These are phyloP conservation scores for Parochlus steinenii DNA, from an alignment of 2,888 invertebrate species.

Conservation along the genomic window DNA sequence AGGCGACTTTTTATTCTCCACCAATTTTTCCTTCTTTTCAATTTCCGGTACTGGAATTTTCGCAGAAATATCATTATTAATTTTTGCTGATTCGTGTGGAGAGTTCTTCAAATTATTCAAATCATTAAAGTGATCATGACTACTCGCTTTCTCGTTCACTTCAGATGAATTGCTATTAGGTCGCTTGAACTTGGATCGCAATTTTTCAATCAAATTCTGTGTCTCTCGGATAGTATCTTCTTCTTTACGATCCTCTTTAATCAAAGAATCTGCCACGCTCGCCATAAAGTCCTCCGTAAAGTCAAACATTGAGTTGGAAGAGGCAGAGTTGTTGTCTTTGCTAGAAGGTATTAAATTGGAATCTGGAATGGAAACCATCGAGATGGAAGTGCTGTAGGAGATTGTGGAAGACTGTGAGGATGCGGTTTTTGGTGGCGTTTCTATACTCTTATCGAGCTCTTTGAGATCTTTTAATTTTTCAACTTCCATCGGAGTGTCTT, in stretches of 20 bases:
- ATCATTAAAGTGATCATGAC: too few species aligned
- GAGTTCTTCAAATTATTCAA: constrained; percentile 15
- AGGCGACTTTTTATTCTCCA: too few species aligned
- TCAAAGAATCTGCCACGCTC: too few species aligned
- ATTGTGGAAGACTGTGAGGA: not conserved
- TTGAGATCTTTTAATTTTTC: not conserved
- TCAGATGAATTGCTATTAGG: not conserved
- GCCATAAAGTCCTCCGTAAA: constrained; percentile 26
- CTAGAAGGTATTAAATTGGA: constrained; percentile 1
- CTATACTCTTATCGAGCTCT: too few species aligned
- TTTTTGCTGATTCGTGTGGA: not conserved
- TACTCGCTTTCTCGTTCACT: not conserved
- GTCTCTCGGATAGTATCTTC: constrained; percentile 72
- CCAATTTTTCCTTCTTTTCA: too few species aligned
- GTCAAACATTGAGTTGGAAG: constrained; percentile 22
- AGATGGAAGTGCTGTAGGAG: not conserved
- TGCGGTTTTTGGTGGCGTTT: too few species aligned
- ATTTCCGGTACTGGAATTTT: too few species aligned
- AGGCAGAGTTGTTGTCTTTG: constrained; percentile 21
- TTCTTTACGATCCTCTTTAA: constrained; percentile 35
- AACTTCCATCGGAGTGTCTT: constrained; percentile 1
- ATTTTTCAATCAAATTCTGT: constrained; percentile 64
- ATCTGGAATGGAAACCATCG: constrained; percentile 11
- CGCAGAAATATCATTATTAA: constrained; percentile 5
- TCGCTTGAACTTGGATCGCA: constrained; percentile 54